Evolutionary conservation across 2,888 invertebrate genomes (phyloP), one percentile per base, ranked within the genome.

Genomic region (Iphiclides podalirius): DNA sequence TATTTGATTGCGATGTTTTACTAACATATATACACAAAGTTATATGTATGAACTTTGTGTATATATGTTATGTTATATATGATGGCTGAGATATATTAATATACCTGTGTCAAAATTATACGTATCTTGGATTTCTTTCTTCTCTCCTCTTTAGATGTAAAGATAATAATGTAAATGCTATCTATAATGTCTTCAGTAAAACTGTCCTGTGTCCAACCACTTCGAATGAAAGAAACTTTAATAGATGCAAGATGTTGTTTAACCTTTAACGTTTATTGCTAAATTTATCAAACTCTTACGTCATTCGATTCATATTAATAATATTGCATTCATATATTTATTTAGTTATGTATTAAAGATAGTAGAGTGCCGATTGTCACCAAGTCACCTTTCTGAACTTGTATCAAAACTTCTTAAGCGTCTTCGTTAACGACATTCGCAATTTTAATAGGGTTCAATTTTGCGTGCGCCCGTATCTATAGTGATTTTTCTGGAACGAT

Each of bases 361-460:
- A 36, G 36, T 15, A 12, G 9, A 4, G 9, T 20, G n/a, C 11
- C 15, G 26, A 14, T 41, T 36, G 48, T 48, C 31, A 37, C 42
- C 17, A 48, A 28, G 48, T 48, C 37, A 48, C 48, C 48, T 48
- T 33, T 20, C 15, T 48, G 48, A 48, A 17, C 48, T 14, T 31
- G 14, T 48, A 42, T 48, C 48, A 37, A 17, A 41, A 31, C 17
- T 20, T 20, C 7, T 28, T 47, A 41, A 23, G 41, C 28, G 35
- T 39, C n/a, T 14, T 33, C 15, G 7, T 45, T 44, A 44, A 34
- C 40, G 34, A 36, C n/a, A 6, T 37, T 17, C 16, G 9, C 8
- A 26, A 1, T 26, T 26, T 6, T 26, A 9, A 8, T 26, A 26
- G 26, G 26, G 6, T 26, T 4, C 6, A 26, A 26, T 8, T 8